Conservation (phyloP, 2,113 vertebrate species). For the Macrotis lagotis region DNA sequence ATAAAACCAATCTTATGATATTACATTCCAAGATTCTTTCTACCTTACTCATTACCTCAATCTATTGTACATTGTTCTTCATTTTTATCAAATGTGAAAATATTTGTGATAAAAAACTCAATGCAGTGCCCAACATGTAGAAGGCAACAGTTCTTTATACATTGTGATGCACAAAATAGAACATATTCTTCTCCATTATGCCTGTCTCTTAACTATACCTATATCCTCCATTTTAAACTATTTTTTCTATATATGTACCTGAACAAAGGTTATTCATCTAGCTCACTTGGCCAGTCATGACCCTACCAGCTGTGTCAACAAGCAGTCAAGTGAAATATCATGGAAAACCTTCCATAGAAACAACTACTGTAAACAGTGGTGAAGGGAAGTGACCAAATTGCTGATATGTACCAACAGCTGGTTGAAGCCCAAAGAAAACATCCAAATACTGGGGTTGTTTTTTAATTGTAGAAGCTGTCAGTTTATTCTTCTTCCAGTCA, state of each 20-base stretch:
- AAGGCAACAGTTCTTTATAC: not conserved
- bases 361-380: not conserved
- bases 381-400: not conserved
- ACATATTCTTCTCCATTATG: not conserved
- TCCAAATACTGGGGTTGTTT: not conserved
- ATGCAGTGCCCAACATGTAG: not conserved
- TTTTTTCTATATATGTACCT: not conserved
- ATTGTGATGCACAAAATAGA: not conserved
- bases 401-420: not conserved
- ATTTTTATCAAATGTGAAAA: not conserved
- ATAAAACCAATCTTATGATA: not conserved
- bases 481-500: constrained; percentile 5
- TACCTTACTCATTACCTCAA: not conserved
- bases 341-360: not conserved
- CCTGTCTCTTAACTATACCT: not conserved
- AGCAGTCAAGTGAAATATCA: not conserved
- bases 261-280: not conserved
- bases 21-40: not conserved
- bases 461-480: not conserved
- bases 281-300: not conserved
- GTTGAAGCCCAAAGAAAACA: not conserved
- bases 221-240: not conserved
- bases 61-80: not conserved
- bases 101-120: not conserved
- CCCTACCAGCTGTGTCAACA: not conserved